These are phyloP conservation scores for Pseudococcus longispinus DNA, from an alignment of 2,888 invertebrate genomes.

Conservation along the genomic window DNA sequence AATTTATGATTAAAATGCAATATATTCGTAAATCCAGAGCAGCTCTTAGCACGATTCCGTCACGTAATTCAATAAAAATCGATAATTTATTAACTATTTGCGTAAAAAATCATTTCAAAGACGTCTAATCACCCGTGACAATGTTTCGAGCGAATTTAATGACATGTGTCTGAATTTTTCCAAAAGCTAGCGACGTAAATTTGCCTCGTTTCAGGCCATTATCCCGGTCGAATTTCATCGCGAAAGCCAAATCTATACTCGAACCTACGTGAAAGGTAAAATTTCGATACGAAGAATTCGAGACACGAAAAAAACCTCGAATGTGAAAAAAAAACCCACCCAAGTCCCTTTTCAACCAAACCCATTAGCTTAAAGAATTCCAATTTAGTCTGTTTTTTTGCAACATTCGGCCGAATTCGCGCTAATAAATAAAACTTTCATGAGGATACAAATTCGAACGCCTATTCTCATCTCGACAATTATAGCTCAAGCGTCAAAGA, in stretches of 20 bases:
- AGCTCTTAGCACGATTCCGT: not conserved
- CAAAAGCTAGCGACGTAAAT: too few relatives aligned
- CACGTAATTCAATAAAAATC: not conserved
- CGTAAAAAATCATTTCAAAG: not conserved
- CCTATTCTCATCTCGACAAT: not conserved
- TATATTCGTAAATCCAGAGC: not conserved
- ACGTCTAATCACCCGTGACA: not conserved
- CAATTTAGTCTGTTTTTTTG: not conserved
- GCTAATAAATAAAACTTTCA: constrained; percentile 18
- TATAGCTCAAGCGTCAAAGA: not conserved
- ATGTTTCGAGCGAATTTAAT: not conserved
- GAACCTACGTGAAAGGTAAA: not conserved
- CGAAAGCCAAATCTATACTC: too few relatives aligned
- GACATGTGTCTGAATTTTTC: not conserved
- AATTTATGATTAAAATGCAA: constrained; percentile 15
- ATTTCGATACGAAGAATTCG: not conserved
- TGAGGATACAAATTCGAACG: not conserved
- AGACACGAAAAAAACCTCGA: not conserved
- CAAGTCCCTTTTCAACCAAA: not conserved
- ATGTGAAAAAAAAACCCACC: too few relatives aligned
- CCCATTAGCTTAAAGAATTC: not conserved
- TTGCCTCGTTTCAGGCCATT: too few relatives aligned
- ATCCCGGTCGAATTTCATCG: too few relatives aligned
- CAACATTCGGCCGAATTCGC: not conserved
- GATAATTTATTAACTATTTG: not conserved